Conservation (phyloP, 2,113 vertebrate species). For the Labeo catla region DNA sequence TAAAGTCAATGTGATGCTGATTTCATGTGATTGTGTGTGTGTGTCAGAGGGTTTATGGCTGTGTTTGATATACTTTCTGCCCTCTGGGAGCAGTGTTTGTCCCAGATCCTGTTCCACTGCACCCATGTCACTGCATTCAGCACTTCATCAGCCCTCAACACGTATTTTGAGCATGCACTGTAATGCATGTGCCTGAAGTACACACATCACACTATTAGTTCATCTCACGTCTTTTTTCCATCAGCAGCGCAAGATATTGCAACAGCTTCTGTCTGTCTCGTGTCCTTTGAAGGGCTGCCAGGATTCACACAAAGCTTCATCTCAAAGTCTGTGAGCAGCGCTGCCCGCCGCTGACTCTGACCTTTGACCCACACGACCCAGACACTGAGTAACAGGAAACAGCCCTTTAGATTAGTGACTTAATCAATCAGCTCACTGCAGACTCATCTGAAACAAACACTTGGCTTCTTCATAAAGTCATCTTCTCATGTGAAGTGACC, state of each 20-base stretch:
- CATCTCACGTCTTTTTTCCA: too few relatives aligned
- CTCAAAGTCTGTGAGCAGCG: neutral
- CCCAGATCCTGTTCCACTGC: neutral
- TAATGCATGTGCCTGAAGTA: neutral
- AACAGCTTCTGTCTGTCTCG: neutral
- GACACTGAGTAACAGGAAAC: neutral
- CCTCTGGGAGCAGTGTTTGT: neutral
- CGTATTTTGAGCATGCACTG: neutral
- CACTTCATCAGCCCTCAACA: neutral
- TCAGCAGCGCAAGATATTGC: neutral
- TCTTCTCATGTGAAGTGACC: neutral
- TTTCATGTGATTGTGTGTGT: neutral
- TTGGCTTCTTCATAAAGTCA: neutral
- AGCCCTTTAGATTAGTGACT: neutral
- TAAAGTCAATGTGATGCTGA: neutral
- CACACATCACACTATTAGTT: neutral
- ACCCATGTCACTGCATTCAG: neutral
- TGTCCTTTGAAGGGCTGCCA: neutral
- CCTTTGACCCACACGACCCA: slow-evolving; percentile 1
- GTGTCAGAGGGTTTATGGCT: neutral
- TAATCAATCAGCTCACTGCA: neutral
- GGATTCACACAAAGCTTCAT: neutral
- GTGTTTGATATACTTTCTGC: neutral
- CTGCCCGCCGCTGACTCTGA: neutral
- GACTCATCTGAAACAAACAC: neutral